Evolutionary conservation across 2,888 invertebrate genomes (phyloP), one percentile per base, ranked within the genome.

Genomic region (Gandaritis pyraliata): DNA sequence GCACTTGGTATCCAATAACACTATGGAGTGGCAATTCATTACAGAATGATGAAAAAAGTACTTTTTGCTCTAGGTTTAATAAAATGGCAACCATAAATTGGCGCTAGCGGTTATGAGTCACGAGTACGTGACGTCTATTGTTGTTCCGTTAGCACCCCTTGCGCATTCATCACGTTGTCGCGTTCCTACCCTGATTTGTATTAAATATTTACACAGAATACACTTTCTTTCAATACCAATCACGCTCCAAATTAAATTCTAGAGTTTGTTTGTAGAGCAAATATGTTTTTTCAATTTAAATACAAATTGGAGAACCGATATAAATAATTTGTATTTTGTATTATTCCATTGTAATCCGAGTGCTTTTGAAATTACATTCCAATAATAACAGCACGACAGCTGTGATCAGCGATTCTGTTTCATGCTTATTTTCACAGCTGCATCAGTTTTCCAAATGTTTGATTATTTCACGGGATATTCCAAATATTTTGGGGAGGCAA

Each of bases 81-180:
- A 84, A 80, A 82, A 82, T 75, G 77, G 77, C 74, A 71, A 70
- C 77, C 77, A 85, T 88, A 85, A 85, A 87, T 86, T 84, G 78
- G 69, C 81, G 82, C 79, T 81, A 80, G 85, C 83, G 85, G 85
- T 85, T 87, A 88, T 85, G 85, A 87, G 82, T 83, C 79, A 79
- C 79, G 76, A 86, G 79, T 83, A 82, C 85, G 85, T 86, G 86
- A 82, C 85, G 78, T 81, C 77, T 82, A 84, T 87, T 88, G 82
- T 87, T 75, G 77, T 76, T 75, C 70, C 70, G 68, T 61, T 71
- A 70, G 66, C 72, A 69, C 69, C 66, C 71, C 72, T 69, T 71
- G 70, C 73, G 75, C 78, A 82, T 86, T 83, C 80, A 79, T 85
- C 83, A 86, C 76, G 74, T 72, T 78, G 75, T 78, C 80, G 79